Percentiles rank a stretch among this genome's conserved stretches.
These are phyloP conservation scores for Apis dorsata DNA, from an alignment of 1,140 invertebrate species.

Conservation along the genomic window DNA sequence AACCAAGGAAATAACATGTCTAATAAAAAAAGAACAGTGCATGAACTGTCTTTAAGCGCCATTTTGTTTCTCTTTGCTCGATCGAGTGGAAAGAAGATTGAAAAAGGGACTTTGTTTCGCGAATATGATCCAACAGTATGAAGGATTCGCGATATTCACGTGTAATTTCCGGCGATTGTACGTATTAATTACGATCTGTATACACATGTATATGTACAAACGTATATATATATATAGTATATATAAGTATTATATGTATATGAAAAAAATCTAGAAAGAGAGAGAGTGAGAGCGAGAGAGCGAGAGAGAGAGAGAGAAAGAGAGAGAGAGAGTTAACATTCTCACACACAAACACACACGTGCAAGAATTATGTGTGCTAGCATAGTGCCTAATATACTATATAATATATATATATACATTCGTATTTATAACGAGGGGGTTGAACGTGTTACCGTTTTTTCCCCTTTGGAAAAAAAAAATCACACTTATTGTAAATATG, in stretches of 20 bases:
- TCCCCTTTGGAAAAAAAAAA: conserved; percentile 37
- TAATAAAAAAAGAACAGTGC: neutral
- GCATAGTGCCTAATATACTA: conserved; percentile 61
- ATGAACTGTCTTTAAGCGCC: neutral
- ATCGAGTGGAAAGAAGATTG: neutral
- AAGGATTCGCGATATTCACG: conserved; percentile 23
- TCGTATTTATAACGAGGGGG: conserved; percentile 63
- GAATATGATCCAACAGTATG: neutral
- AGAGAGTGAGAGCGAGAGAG: neutral
- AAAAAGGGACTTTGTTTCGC: neutral
- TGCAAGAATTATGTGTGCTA: conserved; percentile 64
- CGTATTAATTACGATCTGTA: conserved; percentile 46
- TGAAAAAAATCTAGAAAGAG: conserved; percentile 33
- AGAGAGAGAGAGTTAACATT: too few species aligned
- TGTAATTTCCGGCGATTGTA: conserved; percentile 41
- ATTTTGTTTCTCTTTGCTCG: neutral
- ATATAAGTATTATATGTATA: conserved; percentile 40
- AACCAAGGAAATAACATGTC: neutral
- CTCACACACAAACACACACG: conserved; percentile 51
- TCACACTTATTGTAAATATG: conserved; percentile 64
- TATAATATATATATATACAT: conserved; percentile 41
- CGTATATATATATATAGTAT: conserved; percentile 52
- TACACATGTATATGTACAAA: conserved; percentile 51
- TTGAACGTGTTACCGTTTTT: conserved; percentile 47
- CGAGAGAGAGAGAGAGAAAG: conserved; percentile 8